Evolutionary conservation across 1,140 invertebrate genomes (phyloP), one percentile per base, ranked within the genome.

Genomic region (Dermatophagoides farinae): DNA sequence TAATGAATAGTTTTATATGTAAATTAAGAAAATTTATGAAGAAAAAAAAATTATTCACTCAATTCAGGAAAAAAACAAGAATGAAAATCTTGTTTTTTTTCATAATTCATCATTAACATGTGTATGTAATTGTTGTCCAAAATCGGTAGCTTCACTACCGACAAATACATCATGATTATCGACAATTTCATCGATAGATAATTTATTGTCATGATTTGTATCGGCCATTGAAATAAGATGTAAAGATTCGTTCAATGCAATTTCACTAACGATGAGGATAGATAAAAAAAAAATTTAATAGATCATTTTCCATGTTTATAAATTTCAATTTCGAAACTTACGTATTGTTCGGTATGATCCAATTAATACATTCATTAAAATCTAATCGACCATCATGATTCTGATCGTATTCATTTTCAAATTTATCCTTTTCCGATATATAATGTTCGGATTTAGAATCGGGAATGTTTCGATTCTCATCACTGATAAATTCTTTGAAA

Each of bases 341-440:
- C 84, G 86, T 80, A 71, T 90, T 89, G 66, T 88, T 87, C 0
- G 91, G 92, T 50, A 96, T 80, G 57, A 93, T 76, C 92, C 92
- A 97, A 1, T 79, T 77, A 38, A 84, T 71, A 49, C 96, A 81
- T 78, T 97, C 93, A 64, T 79, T 74, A 0, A 77, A 74, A 65
- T 82, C 78, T 1, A 97, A 75, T 64, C 78, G 74, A 0, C 88
- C 88, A 76, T 97, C 88, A n/a, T 77, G 71, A 73, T 97, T 80
- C 51, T 77, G 77, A 72, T 97, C 93, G 71, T 85, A 83, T 53
- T 91, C 86, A 64, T 83, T 73, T 67, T 87, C 83, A 76, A 97
- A 97, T 68, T 86, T 85, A 57, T 89, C 84, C 70, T 90, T 87
- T 70, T 97, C 89, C 4, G 79, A 72, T 12, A 86, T 44, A 60